phyloP scores from a whole-genome alignment of 1,140 invertebrate species.

The Orius laevigatus region DNA sequence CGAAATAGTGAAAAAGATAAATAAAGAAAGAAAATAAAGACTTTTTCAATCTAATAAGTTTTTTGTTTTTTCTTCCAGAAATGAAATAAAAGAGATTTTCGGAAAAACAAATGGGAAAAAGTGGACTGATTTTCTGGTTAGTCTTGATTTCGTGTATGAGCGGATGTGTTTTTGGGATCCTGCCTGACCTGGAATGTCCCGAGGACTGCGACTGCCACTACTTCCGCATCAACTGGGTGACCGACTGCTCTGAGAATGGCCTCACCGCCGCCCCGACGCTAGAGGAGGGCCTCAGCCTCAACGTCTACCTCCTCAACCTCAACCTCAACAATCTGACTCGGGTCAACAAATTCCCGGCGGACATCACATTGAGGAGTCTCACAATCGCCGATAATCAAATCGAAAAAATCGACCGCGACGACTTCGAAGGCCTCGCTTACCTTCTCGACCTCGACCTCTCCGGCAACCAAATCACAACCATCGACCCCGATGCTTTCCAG shows the following conservation, averaged over 20 bases:
- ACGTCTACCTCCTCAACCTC: conserved; percentile 52
- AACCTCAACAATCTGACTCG: conserved; percentile 47
- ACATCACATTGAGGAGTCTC: conserved; percentile 49
- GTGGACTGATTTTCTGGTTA: too few species aligned
- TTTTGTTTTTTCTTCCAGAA: too few species aligned
- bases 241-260: conserved; percentile 57
- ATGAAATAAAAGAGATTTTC: too few species aligned
- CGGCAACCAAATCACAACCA: conserved; percentile 38
- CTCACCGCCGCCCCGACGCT: conserved; percentile 48
- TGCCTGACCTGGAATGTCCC: conserved; percentile 17
- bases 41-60: too few species aligned
- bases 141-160: too few species aligned
- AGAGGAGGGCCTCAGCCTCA: conserved; percentile 39
- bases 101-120: too few species aligned
- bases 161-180: neutral
- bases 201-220: conserved; percentile 59
- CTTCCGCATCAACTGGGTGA: conserved; percentile 58
- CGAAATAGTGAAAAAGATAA: too few species aligned
- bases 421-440: conserved; percentile 44
- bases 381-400: conserved; percentile 50
- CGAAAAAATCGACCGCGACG: conserved; percentile 37
- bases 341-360: conserved; percentile 38
- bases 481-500: conserved; percentile 50
- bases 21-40: too few species aligned
- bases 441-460: conserved; percentile 53